Evolutionary conservation across 2,113 vertebrate species (phyloP).

Genomic region (Nettapus auritus): DNA sequence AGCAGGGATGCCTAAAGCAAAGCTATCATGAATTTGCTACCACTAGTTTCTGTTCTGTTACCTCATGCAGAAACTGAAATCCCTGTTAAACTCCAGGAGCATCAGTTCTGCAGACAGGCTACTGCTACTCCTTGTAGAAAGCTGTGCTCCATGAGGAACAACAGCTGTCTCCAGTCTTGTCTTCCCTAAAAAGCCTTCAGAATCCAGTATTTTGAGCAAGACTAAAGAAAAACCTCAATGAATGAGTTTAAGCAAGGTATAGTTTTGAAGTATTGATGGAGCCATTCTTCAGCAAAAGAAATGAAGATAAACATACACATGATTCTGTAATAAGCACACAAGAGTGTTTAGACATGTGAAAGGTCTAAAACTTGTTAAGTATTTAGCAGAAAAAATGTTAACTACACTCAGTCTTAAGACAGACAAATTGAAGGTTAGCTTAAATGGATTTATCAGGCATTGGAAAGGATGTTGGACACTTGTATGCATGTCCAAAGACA

Average conservation of each 20-base stretch:
- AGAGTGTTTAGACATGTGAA: neutral
- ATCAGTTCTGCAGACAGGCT: neutral
- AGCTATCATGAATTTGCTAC: neutral
- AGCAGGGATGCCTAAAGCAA: neutral
- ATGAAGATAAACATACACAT: neutral
- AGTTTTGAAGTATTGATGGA: fast-evolving
- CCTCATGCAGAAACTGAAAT: neutral
- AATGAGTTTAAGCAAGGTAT: neutral
- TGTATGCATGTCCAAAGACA: neutral
- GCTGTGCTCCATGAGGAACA: neutral
- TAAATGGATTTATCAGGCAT: neutral
- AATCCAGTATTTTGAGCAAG: neutral
- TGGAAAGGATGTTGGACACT: fast-evolving
- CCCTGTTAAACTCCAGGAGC: neutral
- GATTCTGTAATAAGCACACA: neutral
- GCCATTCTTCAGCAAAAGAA: neutral
- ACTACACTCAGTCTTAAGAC: neutral
- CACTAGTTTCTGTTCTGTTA: neutral
- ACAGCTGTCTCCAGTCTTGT: neutral
- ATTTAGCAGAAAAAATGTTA: neutral
- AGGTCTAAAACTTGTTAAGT: neutral
- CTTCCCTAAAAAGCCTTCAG: neutral
- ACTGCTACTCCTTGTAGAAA: neutral
- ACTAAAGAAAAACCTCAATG: neutral
- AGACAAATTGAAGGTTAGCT: neutral